phyloP scores from a whole-genome alignment of 2,888 invertebrate species.

The Sycophila texana region DNA sequence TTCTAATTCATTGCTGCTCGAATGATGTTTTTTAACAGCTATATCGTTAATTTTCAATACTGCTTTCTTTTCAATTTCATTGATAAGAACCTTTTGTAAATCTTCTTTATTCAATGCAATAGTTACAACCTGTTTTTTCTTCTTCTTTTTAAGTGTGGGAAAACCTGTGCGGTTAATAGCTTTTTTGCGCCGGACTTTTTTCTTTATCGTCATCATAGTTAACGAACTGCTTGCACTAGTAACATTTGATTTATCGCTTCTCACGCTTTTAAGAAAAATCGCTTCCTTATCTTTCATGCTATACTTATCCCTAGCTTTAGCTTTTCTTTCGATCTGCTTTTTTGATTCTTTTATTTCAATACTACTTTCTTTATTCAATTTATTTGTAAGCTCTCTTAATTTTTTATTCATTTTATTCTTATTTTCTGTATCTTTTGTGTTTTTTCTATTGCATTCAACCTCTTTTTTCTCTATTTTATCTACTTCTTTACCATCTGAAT shows the following conservation, averaged over 20 bases:
- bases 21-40: conserved; percentile 37
- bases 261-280: conserved; percentile 45
- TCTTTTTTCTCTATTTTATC: conserved; percentile 61
- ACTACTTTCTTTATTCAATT: conserved; percentile 30
- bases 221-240: conserved; percentile 46
- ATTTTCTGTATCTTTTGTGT: conserved; percentile 45
- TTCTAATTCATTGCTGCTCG: conserved; percentile 40
- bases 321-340: conserved; percentile 40
- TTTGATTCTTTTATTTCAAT: conserved; percentile 35
- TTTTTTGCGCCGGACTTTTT: conserved; percentile 81
- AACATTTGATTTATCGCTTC: conserved; percentile 13
- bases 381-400: conserved; percentile 29
- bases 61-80: conserved; percentile 52
- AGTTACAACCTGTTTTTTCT: conserved; percentile 79
- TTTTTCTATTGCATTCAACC: conserved; percentile 29
- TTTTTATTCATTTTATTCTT: conserved; percentile 53
- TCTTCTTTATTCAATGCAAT: conserved; percentile 43
- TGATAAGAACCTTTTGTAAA: conserved; percentile 44
- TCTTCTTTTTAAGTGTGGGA: conserved; percentile 89
- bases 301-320: conserved; percentile 40
- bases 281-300: conserved; percentile 48
- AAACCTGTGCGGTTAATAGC: conserved; percentile 92
- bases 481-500: conserved; percentile 35
- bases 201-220: conserved; percentile 71
- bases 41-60: conserved; percentile 38